These are phyloP conservation scores for Coleophora deauratella DNA, from an alignment of 2,888 invertebrate species.

Conservation along the genomic window DNA sequence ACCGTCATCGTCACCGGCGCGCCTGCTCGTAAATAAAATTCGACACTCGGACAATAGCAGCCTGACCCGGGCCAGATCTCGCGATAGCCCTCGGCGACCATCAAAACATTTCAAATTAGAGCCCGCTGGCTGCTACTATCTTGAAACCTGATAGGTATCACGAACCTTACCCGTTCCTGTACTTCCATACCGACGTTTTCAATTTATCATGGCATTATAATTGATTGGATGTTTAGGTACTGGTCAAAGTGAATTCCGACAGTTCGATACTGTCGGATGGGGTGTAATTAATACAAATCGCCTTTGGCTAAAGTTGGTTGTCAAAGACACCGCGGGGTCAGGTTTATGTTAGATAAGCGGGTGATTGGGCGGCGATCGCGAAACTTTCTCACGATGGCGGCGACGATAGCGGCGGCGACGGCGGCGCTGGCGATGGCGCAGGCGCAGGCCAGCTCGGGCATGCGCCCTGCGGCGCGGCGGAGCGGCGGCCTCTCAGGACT, in stretches of 20 bases:
- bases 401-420: constrained; percentile 27
- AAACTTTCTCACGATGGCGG: constrained; percentile 58
- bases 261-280: constrained; percentile 36
- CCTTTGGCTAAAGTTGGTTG: constrained; percentile 41
- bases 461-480: neutral
- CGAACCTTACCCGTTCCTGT: constrained; percentile 15
- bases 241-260: constrained; percentile 18
- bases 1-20: constrained; percentile 20
- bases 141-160: constrained; percentile 28
- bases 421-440: constrained; percentile 8
- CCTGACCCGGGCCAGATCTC: constrained; percentile 39
- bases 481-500: neutral
- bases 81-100: constrained; percentile 33
- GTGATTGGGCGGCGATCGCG: constrained; percentile 42
- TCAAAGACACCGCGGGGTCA: constrained; percentile 55
- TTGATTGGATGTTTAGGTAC: constrained; percentile 7
- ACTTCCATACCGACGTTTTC: constrained; percentile 17
- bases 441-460: no score
- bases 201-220: constrained; percentile 20
- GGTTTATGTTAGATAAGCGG: constrained; percentile 45
- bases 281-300: constrained; percentile 59
- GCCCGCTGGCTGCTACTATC: constrained; percentile 27
- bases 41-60: constrained; percentile 58
- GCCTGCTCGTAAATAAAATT: constrained; percentile 56
- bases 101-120: constrained; percentile 41